Conservation (phyloP, 2,113 vertebrate species). For the Hylia prasina region DNA sequence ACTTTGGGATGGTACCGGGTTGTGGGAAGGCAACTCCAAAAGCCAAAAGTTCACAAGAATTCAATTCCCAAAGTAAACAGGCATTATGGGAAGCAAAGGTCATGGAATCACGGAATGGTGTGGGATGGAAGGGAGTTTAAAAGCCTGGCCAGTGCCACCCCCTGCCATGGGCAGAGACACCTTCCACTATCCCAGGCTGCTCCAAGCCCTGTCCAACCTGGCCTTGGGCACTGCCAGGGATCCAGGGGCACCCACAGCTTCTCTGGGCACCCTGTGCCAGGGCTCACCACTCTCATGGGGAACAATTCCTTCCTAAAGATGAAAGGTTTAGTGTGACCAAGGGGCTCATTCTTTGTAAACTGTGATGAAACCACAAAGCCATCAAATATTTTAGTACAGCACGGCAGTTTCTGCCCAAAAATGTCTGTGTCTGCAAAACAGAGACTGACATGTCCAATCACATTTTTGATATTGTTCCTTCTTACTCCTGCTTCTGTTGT, state of each 20-base stretch:
- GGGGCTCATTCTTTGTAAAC: not conserved
- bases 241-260: not conserved
- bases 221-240: not conserved
- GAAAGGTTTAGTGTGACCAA: not conserved
- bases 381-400: not conserved
- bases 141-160: too few relatives aligned
- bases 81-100: not conserved
- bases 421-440: not conserved
- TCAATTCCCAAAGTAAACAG: not conserved
- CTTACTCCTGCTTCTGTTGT: not conserved
- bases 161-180: not conserved
- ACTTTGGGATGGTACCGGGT: not conserved
- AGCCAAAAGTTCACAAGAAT: not conserved
- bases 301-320: not conserved
- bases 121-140: not conserved
- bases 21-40: not conserved
- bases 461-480: not conserved
- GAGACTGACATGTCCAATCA: not conserved
- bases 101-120: not conserved
- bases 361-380: not conserved
- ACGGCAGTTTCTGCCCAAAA: not conserved
- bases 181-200: accelerated
- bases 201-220: not conserved
- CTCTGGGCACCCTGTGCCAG: not conserved
- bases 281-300: accelerated